Evolutionary conservation across 2,888 invertebrate species (phyloP).

Genomic region (Drosophila borborema): DNA sequence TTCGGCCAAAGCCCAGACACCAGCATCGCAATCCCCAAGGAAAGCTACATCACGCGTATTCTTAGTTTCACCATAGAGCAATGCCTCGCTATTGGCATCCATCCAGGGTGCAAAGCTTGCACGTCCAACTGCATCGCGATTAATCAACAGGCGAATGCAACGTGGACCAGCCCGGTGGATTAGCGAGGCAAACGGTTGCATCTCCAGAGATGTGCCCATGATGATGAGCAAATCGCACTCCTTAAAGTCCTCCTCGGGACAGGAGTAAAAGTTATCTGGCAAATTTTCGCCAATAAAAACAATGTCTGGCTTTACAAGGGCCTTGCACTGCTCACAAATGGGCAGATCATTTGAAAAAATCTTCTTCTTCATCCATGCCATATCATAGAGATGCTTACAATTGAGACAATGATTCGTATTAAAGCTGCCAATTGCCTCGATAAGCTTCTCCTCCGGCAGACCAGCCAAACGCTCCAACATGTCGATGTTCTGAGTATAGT

Average conservation of each 20-base stretch:
- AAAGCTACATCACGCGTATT: slow-evolving; percentile 90
- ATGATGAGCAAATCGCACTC: slow-evolving; percentile 96
- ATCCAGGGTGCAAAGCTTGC: slow-evolving; percentile 80
- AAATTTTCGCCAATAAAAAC: slow-evolving; percentile 97
- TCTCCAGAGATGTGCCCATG: slow-evolving; percentile 97
- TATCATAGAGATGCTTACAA: slow-evolving; percentile 90
- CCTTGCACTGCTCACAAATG: slow-evolving; percentile 91
- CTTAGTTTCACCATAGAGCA: slow-evolving; percentile 89
- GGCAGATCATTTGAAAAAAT: slow-evolving; percentile 91
- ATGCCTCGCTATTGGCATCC: slow-evolving; percentile 86
- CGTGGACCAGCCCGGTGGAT: slow-evolving; percentile 90
- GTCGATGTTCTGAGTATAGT: slow-evolving; percentile 97
- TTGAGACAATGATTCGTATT: slow-evolving; percentile 93
- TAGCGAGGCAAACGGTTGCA: slow-evolving; percentile 97
- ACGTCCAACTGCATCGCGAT: slow-evolving; percentile 91
- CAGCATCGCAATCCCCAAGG: slow-evolving; percentile 93
- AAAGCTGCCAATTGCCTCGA: slow-evolving; percentile 98
- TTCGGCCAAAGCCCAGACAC: slow-evolving; percentile 90
- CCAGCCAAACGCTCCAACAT: slow-evolving; percentile 95
- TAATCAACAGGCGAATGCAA: slow-evolving; percentile 94
- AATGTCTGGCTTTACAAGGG: slow-evolving; percentile 96
- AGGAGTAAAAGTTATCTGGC: slow-evolving; percentile 91
- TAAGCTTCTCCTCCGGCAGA: slow-evolving; percentile 92
- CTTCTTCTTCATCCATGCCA: slow-evolving; percentile 94
- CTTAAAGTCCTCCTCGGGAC: slow-evolving; percentile 90